These are phyloP conservation scores for Hyles euphorbiae DNA, from an alignment of 1,140 invertebrate species.

Conservation along the genomic window DNA sequence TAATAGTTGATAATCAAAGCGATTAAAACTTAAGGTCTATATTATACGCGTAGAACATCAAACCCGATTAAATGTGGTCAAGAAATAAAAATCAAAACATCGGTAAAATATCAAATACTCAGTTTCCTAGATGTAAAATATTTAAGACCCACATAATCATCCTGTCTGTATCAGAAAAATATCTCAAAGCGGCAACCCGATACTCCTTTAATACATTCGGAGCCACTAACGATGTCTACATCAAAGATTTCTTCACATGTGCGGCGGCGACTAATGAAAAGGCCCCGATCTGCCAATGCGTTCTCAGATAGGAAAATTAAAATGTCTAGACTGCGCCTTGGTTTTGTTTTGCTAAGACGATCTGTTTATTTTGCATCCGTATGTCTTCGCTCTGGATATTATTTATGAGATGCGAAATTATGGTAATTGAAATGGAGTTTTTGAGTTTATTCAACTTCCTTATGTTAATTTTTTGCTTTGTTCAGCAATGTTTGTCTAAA, in stretches of 20 bases:
- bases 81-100: too few species aligned
- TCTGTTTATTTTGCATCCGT: conserved; percentile 23
- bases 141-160: conserved; percentile 6
- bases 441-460: background rate
- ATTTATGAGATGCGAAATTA: conserved; percentile 26
- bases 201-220: conserved; percentile 17
- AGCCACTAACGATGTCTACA: conserved; percentile 49
- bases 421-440: conserved; percentile 13
- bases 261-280: conserved; percentile 50
- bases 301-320: conserved; percentile 62
- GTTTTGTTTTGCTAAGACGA: conserved; percentile 47
- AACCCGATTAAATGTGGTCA: too few species aligned
- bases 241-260: conserved; percentile 58
- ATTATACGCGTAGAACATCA: too few species aligned
- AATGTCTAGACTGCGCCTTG: conserved; percentile 57
- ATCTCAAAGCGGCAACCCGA: conserved; percentile 11
- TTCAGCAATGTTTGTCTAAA: background rate
- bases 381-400: conserved; percentile 24
- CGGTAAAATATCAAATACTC: background rate
- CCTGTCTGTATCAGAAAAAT: conserved; percentile 7
- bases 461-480: background rate
- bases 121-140: background rate
- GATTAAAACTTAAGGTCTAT: too few species aligned
- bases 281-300: conserved; percentile 46
- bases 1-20: too few species aligned